Percentiles rank a stretch among this genome's conserved stretches.
Evolutionary conservation across 2,797 vertebrate species (phyloP).

Genomic region (Buphagus erythrorhynchus): DNA sequence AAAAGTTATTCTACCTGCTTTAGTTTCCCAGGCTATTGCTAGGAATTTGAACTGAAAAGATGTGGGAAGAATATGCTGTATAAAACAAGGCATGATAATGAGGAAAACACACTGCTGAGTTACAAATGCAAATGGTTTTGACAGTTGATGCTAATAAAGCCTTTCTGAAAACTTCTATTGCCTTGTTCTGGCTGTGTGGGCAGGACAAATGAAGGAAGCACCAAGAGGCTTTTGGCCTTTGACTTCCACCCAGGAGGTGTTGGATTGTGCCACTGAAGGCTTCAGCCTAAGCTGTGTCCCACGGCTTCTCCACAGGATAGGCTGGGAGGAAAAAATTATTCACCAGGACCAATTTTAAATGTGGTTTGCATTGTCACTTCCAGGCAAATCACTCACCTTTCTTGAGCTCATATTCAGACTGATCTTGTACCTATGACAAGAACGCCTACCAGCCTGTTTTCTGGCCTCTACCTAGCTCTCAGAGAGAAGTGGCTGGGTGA

Average conservation of each 20-base stretch:
- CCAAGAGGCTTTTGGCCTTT: neutral
- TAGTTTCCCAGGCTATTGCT: neutral
- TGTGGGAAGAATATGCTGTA: neutral
- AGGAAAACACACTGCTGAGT: neutral
- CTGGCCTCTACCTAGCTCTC: neutral
- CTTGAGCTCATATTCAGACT: neutral
- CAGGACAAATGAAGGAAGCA: neutral
- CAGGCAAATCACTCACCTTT: neutral
- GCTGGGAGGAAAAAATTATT: neutral
- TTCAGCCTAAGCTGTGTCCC: neutral
- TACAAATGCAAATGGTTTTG: neutral
- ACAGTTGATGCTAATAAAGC: neutral
- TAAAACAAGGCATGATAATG: neutral
- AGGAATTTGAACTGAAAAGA: neutral
- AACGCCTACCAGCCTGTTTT: neutral
- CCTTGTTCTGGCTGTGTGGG: neutral
- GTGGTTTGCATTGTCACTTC: neutral
- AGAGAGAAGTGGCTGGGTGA: neutral
- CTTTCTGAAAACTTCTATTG: neutral
- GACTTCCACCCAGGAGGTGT: neutral
- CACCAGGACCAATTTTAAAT: neutral
- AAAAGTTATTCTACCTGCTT: neutral
- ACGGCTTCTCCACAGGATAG: fast-evolving
- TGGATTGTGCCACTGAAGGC: neutral
- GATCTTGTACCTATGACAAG: neutral